These are phyloP conservation scores for Drosophila emarginata DNA, from an alignment of 2,888 invertebrate genomes.

Conservation along the genomic window DNA sequence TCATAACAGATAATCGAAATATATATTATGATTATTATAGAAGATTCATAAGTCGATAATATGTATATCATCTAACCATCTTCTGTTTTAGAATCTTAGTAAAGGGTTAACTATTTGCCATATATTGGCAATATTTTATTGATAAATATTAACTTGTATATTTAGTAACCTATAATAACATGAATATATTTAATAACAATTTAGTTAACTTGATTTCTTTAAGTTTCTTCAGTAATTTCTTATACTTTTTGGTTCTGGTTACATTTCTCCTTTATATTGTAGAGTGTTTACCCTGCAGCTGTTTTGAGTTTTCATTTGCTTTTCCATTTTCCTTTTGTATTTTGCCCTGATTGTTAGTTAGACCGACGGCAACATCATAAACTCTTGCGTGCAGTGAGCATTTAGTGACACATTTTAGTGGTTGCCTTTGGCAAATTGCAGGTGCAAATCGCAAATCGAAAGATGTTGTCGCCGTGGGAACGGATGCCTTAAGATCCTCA, in stretches of 20 bases:
- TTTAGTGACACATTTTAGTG: conserved; percentile 62
- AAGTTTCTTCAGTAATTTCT: neutral
- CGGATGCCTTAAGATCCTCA: conserved; percentile 8
- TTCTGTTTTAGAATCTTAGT: too few species aligned
- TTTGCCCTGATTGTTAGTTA: conserved; percentile 9
- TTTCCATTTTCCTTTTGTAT: conserved; percentile 21
- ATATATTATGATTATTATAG: too few species aligned
- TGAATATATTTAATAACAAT: too few species aligned
- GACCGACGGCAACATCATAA: conserved; percentile 12
- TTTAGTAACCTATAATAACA: too few species aligned
- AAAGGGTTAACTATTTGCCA: too few species aligned
- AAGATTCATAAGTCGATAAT: too few species aligned
- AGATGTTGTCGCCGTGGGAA: conserved; percentile 54
- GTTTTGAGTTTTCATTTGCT: conserved; percentile 31
- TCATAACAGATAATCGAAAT: too few species aligned
- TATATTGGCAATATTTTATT: too few species aligned
- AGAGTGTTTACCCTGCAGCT: conserved; percentile 14
- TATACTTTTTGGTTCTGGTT: neutral
- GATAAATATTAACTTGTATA: too few species aligned
- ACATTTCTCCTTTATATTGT: neutral
- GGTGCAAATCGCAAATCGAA: conserved; percentile 70
- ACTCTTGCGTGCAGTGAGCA: conserved; percentile 40
- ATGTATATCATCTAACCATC: too few species aligned
- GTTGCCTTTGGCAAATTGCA: conserved; percentile 51
- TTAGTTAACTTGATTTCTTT: too few species aligned